Evolutionary conservation across 2,797 vertebrate genomes (phyloP).

Genomic region (Danio aesculapii): DNA sequence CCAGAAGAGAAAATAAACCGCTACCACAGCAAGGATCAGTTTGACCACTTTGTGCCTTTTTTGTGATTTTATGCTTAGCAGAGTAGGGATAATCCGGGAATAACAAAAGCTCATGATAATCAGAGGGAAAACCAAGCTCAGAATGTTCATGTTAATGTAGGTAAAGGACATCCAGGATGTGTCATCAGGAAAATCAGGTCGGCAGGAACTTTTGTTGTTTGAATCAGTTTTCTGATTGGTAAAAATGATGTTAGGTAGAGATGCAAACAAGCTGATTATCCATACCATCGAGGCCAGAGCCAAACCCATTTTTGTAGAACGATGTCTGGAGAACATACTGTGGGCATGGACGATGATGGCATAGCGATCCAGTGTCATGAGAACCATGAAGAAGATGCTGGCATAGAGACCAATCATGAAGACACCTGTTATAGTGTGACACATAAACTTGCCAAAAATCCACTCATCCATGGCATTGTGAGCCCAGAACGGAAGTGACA

Average conservation of each 20-base stretch:
- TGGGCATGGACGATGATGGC: constrained; percentile 79
- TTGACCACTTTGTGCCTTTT: constrained; percentile 73
- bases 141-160: constrained; percentile 63
- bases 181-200: background rate
- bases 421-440: constrained; percentile 75
- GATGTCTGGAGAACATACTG: constrained; percentile 64
- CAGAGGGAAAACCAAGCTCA: constrained; percentile 75
- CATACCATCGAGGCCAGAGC: constrained; percentile 72
- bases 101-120: constrained; percentile 78
- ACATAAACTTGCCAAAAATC: constrained; percentile 83
- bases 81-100: constrained; percentile 70
- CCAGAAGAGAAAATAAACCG: constrained; percentile 77
- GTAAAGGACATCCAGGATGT: constrained; percentile 68
- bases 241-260: constrained; percentile 75
- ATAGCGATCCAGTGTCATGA: constrained; percentile 89
- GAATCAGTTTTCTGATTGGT: constrained; percentile 55
- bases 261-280: constrained; percentile 75
- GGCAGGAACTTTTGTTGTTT: constrained; percentile 51
- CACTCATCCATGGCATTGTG: constrained; percentile 72
- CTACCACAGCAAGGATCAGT: constrained; percentile 70
- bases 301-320: constrained; percentile 67
- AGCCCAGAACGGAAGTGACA: constrained; percentile 86
- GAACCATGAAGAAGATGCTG: constrained; percentile 85
- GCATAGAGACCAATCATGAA: constrained; percentile 83
- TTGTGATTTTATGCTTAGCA: constrained; percentile 68